phyloP scores from a whole-genome alignment of 2,888 invertebrate species.

The Drosophila kokeensis region DNA sequence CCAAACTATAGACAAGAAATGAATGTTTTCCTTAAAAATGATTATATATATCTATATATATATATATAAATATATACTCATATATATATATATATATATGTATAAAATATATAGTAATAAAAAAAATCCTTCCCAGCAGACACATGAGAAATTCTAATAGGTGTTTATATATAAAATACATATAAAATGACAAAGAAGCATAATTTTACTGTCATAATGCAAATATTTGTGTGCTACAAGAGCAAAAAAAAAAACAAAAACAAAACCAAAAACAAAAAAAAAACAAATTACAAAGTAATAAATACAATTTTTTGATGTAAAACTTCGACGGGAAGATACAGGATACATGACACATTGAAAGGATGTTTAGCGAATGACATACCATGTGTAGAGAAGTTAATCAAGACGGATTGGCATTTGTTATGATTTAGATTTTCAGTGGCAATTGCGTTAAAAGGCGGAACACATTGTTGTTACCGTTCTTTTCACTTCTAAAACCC shows the following conservation, averaged over 20 bases:
- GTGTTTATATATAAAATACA: conserved; percentile 70
- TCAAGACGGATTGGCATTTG: conserved; percentile 16
- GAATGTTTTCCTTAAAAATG: conserved; percentile 31
- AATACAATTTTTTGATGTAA: conserved; percentile 72
- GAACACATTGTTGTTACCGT: conserved; percentile 12
- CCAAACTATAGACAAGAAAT: conserved; percentile 21
- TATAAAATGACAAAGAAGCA: conserved; percentile 52
- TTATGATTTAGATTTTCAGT: conserved; percentile 7
- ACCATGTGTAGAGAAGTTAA: conserved; percentile 9
- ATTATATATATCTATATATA: conserved; percentile 37
- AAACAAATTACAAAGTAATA: not conserved
- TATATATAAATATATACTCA: not conserved
- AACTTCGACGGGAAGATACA: conserved; percentile 42
- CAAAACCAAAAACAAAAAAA: conserved; percentile 6
- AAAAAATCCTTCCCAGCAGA: conserved; percentile 31
- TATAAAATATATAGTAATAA: not conserved
- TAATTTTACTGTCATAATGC: conserved; percentile 74
- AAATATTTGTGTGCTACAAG: conserved; percentile 63
- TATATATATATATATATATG: not conserved
- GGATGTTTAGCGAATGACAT: conserved; percentile 26
- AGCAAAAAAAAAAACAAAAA: conserved; percentile 23
- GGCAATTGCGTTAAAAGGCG: conserved; percentile 2
- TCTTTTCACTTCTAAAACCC: conserved; percentile 4
- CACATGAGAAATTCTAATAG: conserved; percentile 64
- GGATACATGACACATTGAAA: conserved; percentile 43